Base-by-base conservation (phyloP, 2,888 invertebrate species). In the Bedellia somnulentella region DNA sequence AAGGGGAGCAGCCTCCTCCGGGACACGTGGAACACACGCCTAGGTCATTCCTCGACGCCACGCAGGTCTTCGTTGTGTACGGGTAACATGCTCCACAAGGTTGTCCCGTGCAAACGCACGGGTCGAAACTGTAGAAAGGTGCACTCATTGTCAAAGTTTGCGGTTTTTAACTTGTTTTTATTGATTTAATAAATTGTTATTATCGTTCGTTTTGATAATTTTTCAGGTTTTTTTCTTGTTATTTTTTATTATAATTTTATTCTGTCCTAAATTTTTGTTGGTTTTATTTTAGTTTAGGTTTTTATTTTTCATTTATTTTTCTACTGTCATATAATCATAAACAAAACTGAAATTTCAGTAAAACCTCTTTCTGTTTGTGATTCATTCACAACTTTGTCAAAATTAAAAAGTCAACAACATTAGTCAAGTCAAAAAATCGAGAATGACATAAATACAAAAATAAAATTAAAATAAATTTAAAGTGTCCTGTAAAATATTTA, bases 71-170 rank as follows among this genome's bases (percentile, higher is more conserved):
- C n/a, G 64, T 73, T 5, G 52, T 45, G 39, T 61, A 71, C 0
- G 71, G 73, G 27, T 61, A 62, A 38, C 67, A 67, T 3, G 73
- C 68, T 2, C 73, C 73, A 31, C 73, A 71, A 0, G 73, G 71
- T 37, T 37, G 30, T 0, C 71, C 68, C 2, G 52, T 46, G 37
- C 62, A 57, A 3, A 68, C 62, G 44, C 71, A 75, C 2, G 73
- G 73, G 30, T 70, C 70, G 26, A 52, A 70, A 40, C 70, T 75
- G 41, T 73, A 75, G 38, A 62, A 67, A 2, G 71, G 64, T 41
- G 68, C 70, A 51, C 70, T 68, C 71, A 73, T 71, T 59, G 53
- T 49, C 12, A 5, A 27, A 8, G 5, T 24, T 33, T 35, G 24
- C 9, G n/a, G n/a, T 23, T 23, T 34, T 34, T 32, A 25, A 15